These are phyloP conservation scores for Reinhardtius hippoglossoides DNA, from an alignment of 2,113 vertebrate genomes.

Conservation along the genomic window DNA sequence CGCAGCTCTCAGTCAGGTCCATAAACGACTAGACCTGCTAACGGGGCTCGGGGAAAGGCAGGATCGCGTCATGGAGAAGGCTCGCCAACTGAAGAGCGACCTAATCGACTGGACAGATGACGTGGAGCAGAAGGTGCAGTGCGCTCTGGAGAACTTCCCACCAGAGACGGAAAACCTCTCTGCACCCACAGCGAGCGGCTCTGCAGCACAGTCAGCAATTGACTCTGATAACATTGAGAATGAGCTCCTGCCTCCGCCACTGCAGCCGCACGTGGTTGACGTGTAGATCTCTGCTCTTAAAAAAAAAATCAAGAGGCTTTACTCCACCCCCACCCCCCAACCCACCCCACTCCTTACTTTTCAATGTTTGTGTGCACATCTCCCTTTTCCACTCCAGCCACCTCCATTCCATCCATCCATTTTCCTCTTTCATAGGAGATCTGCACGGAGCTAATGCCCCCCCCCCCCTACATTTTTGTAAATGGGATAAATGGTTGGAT, in stretches of 20 bases:
- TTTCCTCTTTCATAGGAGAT: neutral
- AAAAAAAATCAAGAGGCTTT: conserved; percentile 19
- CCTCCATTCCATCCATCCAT: conserved; percentile 22
- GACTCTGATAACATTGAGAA: conserved; percentile 96
- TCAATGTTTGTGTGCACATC: conserved; percentile 21
- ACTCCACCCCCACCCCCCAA: neutral
- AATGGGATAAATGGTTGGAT: too few species aligned
- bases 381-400: conserved; percentile 14
- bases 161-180: conserved; percentile 78
- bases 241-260: conserved; percentile 92
- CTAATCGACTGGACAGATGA: conserved; percentile 97
- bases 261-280: conserved; percentile 93
- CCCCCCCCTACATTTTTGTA: conserved; percentile 7
- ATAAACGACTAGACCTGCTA: conserved; percentile 88
- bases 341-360: neutral
- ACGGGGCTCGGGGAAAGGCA: conserved; percentile 89
- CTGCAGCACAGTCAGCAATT: conserved; percentile 85
- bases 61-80: conserved; percentile 87
- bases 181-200: neutral
- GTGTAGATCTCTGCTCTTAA: neutral
- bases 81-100: conserved; percentile 91
- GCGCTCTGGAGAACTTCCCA: conserved; percentile 88
- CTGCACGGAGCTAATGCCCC: neutral
- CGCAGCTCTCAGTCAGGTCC: conserved; percentile 85
- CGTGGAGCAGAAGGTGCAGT: conserved; percentile 89